Evolutionary conservation across 2,888 invertebrate species (phyloP).

Genomic region (Linnaemya vulpina): DNA sequence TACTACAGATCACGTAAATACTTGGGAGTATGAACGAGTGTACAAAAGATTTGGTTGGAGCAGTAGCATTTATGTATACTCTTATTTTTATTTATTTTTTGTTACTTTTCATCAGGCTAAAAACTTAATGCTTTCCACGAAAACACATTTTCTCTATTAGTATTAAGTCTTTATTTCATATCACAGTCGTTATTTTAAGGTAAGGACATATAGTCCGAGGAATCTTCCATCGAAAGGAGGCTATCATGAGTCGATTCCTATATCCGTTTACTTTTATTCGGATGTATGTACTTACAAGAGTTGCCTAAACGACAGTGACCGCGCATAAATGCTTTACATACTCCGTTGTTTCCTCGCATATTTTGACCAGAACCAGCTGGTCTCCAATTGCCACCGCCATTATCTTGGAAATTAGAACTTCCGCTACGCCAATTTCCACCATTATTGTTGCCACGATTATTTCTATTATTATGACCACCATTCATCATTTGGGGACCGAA

Average conservation of each 20-base stretch:
- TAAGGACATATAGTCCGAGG: slow-evolving; percentile 73
- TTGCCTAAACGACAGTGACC: slow-evolving; percentile 93
- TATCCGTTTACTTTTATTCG: slow-evolving; percentile 81
- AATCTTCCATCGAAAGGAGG: slow-evolving; percentile 77
- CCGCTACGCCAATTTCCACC: slow-evolving; percentile 81
- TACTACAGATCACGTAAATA: not conserved
- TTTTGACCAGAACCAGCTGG: slow-evolving; percentile 84
- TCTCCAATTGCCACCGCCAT: slow-evolving; percentile 84
- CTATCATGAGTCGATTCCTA: slow-evolving; percentile 78
- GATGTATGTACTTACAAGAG: slow-evolving; percentile 92
- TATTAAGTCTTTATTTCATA: slow-evolving; percentile 66
- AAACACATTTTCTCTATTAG: slow-evolving; percentile 39
- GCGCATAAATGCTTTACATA: slow-evolving; percentile 91
- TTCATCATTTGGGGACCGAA: slow-evolving; percentile 79
- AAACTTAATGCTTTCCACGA: slow-evolving; percentile 47
- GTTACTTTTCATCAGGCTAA: slow-evolving; percentile 53
- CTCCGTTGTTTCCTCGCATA: slow-evolving; percentile 82
- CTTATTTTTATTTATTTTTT: slow-evolving; percentile 52
- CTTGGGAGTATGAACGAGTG: not conserved
- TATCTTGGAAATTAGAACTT: slow-evolving; percentile 80
- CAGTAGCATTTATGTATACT: slow-evolving; percentile 58
- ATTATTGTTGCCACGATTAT: slow-evolving; percentile 75
- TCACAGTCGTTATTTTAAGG: slow-evolving; percentile 73
- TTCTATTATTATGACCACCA: slow-evolving; percentile 78
- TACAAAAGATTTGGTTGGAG: slow-evolving; percentile 16